Evolutionary conservation across 2,797 vertebrate species (phyloP).

Genomic region (Ptychobarbus kaznakovi): DNA sequence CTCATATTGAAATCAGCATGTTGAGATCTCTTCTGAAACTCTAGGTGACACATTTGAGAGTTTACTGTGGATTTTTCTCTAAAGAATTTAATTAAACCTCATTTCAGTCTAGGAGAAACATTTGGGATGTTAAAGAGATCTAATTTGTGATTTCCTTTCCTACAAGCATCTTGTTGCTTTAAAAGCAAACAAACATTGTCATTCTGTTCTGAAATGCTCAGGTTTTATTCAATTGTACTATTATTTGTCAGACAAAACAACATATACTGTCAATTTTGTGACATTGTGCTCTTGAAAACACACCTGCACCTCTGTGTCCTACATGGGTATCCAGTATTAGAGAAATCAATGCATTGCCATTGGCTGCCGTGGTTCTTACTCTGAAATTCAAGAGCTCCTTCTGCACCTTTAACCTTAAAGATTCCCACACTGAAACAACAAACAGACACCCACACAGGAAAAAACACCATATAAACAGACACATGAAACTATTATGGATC

Average conservation of each 20-base stretch:
- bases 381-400: constrained; percentile 20
- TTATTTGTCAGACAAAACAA: background rate
- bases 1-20: background rate
- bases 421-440: constrained; percentile 13
- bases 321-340: constrained; percentile 11
- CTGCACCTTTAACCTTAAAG: constrained; percentile 22
- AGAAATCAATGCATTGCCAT: constrained; percentile 35
- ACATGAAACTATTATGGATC: background rate
- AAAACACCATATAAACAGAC: background rate
- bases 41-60: too few relatives aligned
- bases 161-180: background rate
- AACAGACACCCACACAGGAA: background rate
- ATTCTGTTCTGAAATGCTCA: background rate
- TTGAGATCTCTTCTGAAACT: too few relatives aligned
- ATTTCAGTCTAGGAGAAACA: too few relatives aligned
- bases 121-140: background rate
- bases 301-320: constrained; percentile 1
- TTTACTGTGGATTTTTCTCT: too few relatives aligned
- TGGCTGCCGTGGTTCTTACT: background rate
- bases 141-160: background rate
- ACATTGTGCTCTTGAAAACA: constrained; percentile 7
- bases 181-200: background rate
- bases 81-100: too few relatives aligned
- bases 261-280: background rate
- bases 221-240: background rate